Evolutionary conservation across 2,797 vertebrate genomes (phyloP), one percentile per base, ranked within the genome.

Genomic region (Microchirus variegatus): DNA sequence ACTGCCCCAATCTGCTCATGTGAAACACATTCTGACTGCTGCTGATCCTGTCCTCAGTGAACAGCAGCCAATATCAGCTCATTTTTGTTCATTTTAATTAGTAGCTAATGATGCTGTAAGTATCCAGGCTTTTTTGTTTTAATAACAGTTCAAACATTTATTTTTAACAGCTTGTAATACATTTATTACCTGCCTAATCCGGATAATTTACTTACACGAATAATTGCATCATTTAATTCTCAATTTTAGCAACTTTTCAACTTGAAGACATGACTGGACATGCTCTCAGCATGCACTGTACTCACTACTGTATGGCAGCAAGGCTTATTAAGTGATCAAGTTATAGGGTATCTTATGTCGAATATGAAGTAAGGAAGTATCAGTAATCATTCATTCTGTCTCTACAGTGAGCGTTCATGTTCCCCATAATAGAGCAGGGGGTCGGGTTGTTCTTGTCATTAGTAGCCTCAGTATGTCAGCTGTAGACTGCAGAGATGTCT

Each of bases 381-480:
- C 2, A 56, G 57, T 58, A 69, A 73, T 81, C 56, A 59, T 67
- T 80, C 65, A 63, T 75, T 51, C 41, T 63, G 55, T 70, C 69
- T 50, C 53, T 45, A 13, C 56, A 48, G 56, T 52, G 22, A 22
- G 22, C 5, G 22, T 22, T 22, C 22, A 52, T 40, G 5, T 60
- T 67, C 58, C 47, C 53, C 26, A 57, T 72, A 69, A 66, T 37
- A 41, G 47, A 69, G 53, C 71, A 56, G 55, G 52, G 59, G 50
- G 55, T 69, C 53, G 45, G 10, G 51, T 73, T 73, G 65, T n/a
- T 81, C 78, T 82, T 83, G 75, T 82, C 63, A 70, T 83, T 69
- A 59, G 53, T 55, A 50, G 53, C 53, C 61, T 67, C 45, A 67
- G 68, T 57, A 19, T 54, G 51, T 73, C 64, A 49, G 53, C 66